A percentile compares a stretch with the other conserved stretches of the same genome.
These are phyloP conservation scores for Calyptommatus sinebrachiatus DNA, from an alignment of 2,113 vertebrate species.

Conservation along the genomic window DNA sequence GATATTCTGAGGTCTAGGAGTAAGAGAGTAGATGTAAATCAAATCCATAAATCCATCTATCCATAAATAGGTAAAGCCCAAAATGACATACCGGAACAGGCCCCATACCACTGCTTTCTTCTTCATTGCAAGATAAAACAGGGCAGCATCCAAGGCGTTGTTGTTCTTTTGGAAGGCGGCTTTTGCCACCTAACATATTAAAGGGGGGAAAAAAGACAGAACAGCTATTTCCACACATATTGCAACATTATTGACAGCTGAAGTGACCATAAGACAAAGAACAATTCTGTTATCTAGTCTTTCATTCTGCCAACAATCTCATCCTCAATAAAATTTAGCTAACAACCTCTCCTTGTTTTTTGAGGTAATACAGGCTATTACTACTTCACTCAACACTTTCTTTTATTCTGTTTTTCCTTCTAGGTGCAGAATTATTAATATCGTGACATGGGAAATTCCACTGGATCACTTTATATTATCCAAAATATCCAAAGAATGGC, in stretches of 20 bases:
- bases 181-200: slow-evolving; percentile 80
- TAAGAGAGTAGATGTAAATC: too few species aligned
- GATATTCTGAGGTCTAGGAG: too few species aligned
- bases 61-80: neutral
- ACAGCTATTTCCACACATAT: slow-evolving; percentile 37
- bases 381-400: neutral
- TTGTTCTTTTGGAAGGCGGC: slow-evolving; percentile 94
- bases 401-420: neutral
- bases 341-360: neutral
- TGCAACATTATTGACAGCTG: neutral
- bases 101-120: slow-evolving; percentile 98
- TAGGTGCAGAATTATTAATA: neutral
- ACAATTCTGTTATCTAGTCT: neutral
- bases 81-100: slow-evolving; percentile 84
- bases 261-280: neutral
- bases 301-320: neutral
- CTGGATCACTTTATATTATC: neutral
- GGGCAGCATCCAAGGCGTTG: slow-evolving; percentile 92
- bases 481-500: too few species aligned
- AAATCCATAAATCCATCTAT: too few species aligned
- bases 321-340: neutral
- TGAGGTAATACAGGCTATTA: neutral
- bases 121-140: slow-evolving; percentile 97
- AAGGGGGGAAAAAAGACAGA: neutral
- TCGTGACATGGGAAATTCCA: neutral